Evolutionary conservation across 2,888 invertebrate genomes (phyloP).

Genomic region (Tethea ocularis): DNA sequence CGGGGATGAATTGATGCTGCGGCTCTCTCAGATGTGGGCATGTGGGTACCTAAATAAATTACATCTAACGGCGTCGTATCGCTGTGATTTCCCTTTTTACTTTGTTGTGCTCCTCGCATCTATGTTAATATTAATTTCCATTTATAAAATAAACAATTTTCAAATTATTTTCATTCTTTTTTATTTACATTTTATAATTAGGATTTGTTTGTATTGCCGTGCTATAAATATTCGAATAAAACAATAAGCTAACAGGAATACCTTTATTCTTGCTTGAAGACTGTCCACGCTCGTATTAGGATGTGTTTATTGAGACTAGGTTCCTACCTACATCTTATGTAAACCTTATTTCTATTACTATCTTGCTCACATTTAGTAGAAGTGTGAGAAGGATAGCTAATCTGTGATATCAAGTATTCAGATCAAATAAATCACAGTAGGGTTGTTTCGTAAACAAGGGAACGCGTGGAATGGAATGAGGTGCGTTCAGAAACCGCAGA

Average conservation of each 20-base stretch:
- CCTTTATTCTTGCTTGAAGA: too few relatives aligned
- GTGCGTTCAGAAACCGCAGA: slow-evolving; percentile 4
- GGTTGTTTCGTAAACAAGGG: neutral
- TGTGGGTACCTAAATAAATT: slow-evolving; percentile 21
- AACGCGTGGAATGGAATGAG: neutral
- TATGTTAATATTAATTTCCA: slow-evolving; percentile 2
- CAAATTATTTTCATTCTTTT: neutral
- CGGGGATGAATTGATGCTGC: slow-evolving; percentile 16
- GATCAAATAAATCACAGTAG: neutral
- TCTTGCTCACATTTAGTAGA: neutral
- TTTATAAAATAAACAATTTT: neutral
- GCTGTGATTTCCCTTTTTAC: neutral
- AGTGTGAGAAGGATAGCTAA: neutral
- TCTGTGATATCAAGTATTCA: neutral
- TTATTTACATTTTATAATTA: neutral
- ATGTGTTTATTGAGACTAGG: too few relatives aligned
- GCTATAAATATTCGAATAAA: neutral
- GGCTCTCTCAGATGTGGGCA: slow-evolving; percentile 1
- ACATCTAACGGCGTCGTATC: slow-evolving; percentile 16
- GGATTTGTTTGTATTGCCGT: neutral
- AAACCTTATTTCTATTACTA: too few relatives aligned
- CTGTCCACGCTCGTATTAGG: neutral
- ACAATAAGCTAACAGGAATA: neutral
- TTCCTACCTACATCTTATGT: too few relatives aligned
- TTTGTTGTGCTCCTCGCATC: slow-evolving; percentile 9